Evolutionary conservation across 2,113 vertebrate species (phyloP).

Genomic region (Percina caprodes): DNA sequence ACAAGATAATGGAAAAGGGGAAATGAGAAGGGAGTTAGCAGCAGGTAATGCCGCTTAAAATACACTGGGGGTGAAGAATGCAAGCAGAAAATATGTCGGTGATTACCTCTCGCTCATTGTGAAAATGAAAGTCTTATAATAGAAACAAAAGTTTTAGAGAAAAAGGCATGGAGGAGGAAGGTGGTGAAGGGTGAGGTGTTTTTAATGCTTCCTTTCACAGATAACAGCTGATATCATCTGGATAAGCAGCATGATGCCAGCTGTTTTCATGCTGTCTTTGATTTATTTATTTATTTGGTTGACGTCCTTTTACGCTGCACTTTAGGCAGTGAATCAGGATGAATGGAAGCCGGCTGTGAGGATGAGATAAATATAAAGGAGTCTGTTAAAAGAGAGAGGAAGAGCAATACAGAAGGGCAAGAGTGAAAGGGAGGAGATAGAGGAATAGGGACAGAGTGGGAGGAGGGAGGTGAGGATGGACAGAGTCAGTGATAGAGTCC

Average conservation of each 20-base stretch:
- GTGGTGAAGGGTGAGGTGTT: conserved; percentile 14
- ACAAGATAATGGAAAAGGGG: conserved; percentile 30
- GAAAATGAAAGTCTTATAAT: conserved; percentile 55
- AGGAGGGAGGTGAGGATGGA: conserved; percentile 25
- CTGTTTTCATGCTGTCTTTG: conserved; percentile 34
- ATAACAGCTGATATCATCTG: conserved; percentile 39
- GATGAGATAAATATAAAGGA: conserved; percentile 32
- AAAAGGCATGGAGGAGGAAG: background rate
- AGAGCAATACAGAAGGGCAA: background rate
- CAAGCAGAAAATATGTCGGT: conserved; percentile 33
- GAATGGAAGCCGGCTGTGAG: conserved; percentile 36
- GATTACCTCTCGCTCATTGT: conserved; percentile 52
- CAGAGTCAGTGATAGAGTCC: conserved; percentile 6
- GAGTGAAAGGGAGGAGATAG: conserved; percentile 10
- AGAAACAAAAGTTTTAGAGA: conserved; percentile 39
- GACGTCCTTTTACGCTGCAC: conserved; percentile 9
- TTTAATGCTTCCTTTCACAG: conserved; percentile 45
- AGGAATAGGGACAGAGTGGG: conserved; percentile 26
- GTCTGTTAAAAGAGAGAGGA: background rate
- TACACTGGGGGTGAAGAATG: conserved; percentile 37
- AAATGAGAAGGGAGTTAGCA: conserved; percentile 21
- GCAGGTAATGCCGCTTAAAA: conserved; percentile 43
- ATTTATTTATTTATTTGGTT: background rate
- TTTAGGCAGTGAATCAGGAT: conserved; percentile 22
- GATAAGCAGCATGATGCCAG: conserved; percentile 24